A percentile compares a stretch with the other conserved stretches of the same genome.
Evolutionary conservation across 2,113 vertebrate species (phyloP).

Genomic region (Pitta sordida): DNA sequence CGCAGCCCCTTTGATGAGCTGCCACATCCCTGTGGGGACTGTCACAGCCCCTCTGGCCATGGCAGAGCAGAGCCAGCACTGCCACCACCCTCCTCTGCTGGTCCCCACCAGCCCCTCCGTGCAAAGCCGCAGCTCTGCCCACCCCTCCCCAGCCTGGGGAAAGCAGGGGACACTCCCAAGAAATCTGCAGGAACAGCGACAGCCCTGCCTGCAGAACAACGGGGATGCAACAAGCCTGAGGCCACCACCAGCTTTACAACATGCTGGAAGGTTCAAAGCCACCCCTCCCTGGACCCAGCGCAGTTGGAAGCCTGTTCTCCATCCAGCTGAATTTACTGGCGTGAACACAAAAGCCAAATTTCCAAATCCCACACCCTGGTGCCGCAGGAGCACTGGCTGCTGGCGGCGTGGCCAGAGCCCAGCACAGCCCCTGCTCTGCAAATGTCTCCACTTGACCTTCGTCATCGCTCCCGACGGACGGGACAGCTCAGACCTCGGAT

Average conservation of each 20-base stretch:
- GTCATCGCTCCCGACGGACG: accelerated
- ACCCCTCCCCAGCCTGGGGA: not conserved
- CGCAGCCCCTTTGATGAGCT: not conserved
- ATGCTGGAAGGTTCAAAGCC: not conserved
- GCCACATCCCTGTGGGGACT: accelerated
- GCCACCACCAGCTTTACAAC: not conserved
- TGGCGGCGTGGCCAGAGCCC: accelerated
- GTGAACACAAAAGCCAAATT: not conserved
- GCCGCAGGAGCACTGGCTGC: not conserved
- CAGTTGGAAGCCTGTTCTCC: not conserved
- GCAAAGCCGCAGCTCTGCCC: not conserved
- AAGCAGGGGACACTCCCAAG: not conserved
- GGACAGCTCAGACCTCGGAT: not conserved
- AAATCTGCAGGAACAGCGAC: not conserved
- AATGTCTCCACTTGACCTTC: not conserved
- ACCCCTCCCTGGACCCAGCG: not conserved
- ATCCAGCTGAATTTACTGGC: not conserved
- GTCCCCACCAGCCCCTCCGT: not conserved
- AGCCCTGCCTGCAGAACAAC: not conserved
- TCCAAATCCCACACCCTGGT: not conserved
- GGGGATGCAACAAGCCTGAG: not conserved
- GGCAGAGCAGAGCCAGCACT: not conserved
- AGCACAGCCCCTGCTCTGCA: not conserved
- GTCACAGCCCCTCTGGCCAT: not conserved
- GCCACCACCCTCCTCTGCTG: not conserved